Percentiles rank a stretch among this genome's conserved stretches.
phyloP scores from a whole-genome alignment of 1,140 invertebrate species.

The Eurosta solidaginis region DNA sequence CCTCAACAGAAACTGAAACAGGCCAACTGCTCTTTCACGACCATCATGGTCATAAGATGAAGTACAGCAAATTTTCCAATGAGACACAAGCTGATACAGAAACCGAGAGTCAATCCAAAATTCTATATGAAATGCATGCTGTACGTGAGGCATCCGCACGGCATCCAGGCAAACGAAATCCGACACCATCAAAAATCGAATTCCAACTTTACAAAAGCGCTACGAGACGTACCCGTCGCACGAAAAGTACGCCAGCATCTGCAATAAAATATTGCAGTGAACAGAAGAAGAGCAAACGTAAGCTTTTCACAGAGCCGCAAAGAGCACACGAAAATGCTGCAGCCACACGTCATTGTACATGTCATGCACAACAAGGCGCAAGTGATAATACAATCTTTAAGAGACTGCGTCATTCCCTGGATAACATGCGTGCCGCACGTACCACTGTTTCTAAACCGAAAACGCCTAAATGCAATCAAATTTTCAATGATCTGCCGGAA shows the following conservation, averaged over 20 bases:
- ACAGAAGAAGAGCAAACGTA: conserved; percentile 10
- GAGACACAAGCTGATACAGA: conserved; percentile 35
- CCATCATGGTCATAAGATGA: conserved; percentile 29
- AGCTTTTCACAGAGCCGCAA: neutral
- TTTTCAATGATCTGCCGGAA: conserved; percentile 48
- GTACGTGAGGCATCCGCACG: conserved; percentile 13
- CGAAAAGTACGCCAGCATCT: neutral
- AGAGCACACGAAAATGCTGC: neutral
- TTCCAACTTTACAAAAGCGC: conserved; percentile 47
- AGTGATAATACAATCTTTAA: conserved; percentile 33
- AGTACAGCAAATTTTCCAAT: conserved; percentile 46
- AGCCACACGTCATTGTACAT: neutral
- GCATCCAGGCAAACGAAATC: neutral
- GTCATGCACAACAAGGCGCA: neutral
- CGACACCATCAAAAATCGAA: conserved; percentile 47
- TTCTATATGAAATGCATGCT: conserved; percentile 48
- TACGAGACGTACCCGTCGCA: neutral
- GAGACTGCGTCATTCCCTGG: conserved; percentile 43
- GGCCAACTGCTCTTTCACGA: conserved; percentile 30
- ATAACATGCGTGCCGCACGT: conserved; percentile 44
- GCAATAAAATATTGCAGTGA: neutral
- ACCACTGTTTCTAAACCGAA: conserved; percentile 37
- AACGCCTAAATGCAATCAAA: conserved; percentile 32
- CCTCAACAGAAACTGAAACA: conserved; percentile 47
- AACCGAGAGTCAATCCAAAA: conserved; percentile 23